Evolutionary conservation across 2,888 invertebrate species (phyloP), one percentile per base, ranked within the genome.

Genomic region (Agrochola lota): DNA sequence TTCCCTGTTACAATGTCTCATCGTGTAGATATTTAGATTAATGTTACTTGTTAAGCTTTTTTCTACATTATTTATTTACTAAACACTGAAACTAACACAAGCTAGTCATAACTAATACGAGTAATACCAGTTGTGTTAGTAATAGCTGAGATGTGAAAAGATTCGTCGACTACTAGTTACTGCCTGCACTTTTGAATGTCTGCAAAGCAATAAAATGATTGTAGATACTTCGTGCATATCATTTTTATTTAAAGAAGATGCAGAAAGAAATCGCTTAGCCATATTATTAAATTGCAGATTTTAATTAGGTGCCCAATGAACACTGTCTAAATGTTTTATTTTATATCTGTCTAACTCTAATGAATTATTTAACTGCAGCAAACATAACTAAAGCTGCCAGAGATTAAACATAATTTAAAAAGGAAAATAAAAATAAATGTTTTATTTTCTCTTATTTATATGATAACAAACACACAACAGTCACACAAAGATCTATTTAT

Each of bases 401-500:
- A 60, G 5, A 12, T 17, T 55, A 68, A 62, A 69, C 3, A 85
- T n/a, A 15, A 55, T 72, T 72, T 60, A 30, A 74, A 67, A 62
- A 49, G 26, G 1, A 66, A 63, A 78, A 4, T 30, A 62, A 35
- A 60, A 67, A 68, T 49, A 72, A 72, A 57, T 64, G 17, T 52
- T 55, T 82, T 57, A 11, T 40, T 67, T 71, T 63, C 66, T 55
- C 17, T 64, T 86, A 70, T 74, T 84, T 72, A 83, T 79, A 46
- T 74, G 49, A 77, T 78, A 85, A 75, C 78, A 86, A 89, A 81
- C 60, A 79, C 78, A 77, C 64, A 79, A 77, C 59, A 83, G 72
- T 81, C 87, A 81, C 81, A 85, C 85, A 90, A 88, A 90, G 89
- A 90, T 89, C 88, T 91, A 92, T 93, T 92, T 92, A 93, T 92